Conservation (phyloP, 1,140 invertebrate genomes). For the Pogonomyrmex californicus region DNA sequence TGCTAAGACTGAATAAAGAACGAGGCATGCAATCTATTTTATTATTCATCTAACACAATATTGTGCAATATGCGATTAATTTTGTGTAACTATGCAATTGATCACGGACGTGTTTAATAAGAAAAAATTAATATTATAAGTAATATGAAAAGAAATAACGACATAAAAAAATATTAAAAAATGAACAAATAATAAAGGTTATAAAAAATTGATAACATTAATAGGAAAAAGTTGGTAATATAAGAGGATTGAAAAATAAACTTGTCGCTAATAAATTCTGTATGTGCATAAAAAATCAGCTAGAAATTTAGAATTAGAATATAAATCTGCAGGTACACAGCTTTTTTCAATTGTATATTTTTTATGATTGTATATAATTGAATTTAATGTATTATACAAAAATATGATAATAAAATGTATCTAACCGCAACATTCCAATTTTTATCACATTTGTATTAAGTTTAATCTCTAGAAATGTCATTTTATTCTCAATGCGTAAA, state of each 20-base stretch:
- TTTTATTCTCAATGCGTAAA: background rate
- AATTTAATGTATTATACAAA: constrained; percentile 11
- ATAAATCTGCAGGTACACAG: background rate
- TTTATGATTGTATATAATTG: background rate
- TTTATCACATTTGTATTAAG: background rate
- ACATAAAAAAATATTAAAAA: too few species aligned
- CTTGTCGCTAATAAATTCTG: background rate
- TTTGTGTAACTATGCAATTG: background rate
- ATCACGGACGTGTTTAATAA: background rate
- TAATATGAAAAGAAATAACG: background rate
- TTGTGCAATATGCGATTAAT: constrained; percentile 4
- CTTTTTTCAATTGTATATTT: background rate
- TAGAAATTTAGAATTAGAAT: background rate
- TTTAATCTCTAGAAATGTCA: background rate
- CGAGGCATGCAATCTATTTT: constrained; percentile 19
- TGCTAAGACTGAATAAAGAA: background rate
- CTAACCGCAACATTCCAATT: background rate
- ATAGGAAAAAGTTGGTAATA: too few species aligned
- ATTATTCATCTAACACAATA: constrained; percentile 19
- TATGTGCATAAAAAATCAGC: constrained; percentile 7
- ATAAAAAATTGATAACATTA: background rate
- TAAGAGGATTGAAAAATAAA: background rate
- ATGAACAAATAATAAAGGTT: background rate
- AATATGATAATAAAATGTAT: background rate
- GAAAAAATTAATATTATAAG: background rate